Conservation (phyloP, 1,140 invertebrate species). For the Eurosta solidaginis region DNA sequence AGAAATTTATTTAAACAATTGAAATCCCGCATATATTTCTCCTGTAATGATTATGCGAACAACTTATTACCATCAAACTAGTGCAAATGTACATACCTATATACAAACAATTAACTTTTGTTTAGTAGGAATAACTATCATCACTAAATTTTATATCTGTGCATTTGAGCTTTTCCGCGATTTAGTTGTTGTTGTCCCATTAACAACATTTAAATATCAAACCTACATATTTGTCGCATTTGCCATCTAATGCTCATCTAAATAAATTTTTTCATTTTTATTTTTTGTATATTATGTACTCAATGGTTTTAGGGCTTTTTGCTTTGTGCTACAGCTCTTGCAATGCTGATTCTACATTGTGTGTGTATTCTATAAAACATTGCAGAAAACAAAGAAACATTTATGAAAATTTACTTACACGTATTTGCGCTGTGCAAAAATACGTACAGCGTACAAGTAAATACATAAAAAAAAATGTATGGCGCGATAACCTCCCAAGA, state of each 20-base stretch:
- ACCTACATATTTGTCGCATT: constrained; percentile 1
- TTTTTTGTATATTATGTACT: neutral
- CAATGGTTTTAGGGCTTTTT: neutral
- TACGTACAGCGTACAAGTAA: too few relatives aligned
- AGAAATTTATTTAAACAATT: too few relatives aligned
- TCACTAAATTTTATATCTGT: neutral
- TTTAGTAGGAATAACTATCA: neutral
- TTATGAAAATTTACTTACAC: too few relatives aligned
- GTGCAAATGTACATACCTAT: too few relatives aligned
- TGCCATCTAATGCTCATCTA: neutral
- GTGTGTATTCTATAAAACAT: neutral
- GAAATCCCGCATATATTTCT: too few relatives aligned
- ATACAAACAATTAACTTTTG: neutral
- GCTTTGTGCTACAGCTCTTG: too few relatives aligned
- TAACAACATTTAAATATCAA: neutral
- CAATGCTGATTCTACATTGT: neutral
- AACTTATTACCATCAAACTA: too few relatives aligned
- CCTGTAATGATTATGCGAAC: too few relatives aligned
- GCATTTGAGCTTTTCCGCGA: neutral
- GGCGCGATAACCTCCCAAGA: too few relatives aligned
- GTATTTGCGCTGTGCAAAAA: too few relatives aligned
- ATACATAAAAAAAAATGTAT: too few relatives aligned
- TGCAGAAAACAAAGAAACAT: neutral
- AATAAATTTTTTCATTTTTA: neutral
- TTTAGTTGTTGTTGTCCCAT: neutral